Percentiles rank a stretch among this genome's conserved stretches.
Conservation (phyloP, 92 coral and sea anemone genomes). For the Siderastrea siderea region DNA sequence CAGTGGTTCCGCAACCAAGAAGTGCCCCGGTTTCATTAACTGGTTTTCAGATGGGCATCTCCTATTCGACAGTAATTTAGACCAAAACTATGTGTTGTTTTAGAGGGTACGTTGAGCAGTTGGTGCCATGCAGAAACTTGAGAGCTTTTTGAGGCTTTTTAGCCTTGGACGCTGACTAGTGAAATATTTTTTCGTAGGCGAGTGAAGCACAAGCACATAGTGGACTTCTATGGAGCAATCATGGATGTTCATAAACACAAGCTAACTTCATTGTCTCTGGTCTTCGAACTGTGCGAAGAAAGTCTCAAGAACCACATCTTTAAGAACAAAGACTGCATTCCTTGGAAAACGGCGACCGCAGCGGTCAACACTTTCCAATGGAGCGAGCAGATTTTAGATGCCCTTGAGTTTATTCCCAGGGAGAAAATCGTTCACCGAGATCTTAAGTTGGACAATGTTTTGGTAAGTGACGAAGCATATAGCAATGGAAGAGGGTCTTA, state of each 20-base stretch:
- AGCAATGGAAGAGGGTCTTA: background rate
- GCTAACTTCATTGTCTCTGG: constrained; percentile 16
- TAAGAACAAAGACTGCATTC: background rate
- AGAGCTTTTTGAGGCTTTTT: too few species aligned
- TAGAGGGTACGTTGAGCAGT: too few species aligned
- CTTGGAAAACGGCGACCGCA: constrained; percentile 30
- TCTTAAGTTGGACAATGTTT: constrained; percentile 38
- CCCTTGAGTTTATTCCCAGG: constrained; percentile 22
- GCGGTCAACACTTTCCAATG: constrained; percentile 3
- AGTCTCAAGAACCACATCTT: constrained; percentile 33
- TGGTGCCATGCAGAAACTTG: too few species aligned
- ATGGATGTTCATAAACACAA: constrained; percentile 3
- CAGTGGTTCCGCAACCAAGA: too few species aligned
- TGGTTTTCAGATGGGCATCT: too few species aligned
- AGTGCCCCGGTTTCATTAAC: too few species aligned
- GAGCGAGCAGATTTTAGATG: constrained; percentile 28
- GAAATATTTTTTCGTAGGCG: background rate
- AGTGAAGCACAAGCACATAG: constrained; percentile 27
- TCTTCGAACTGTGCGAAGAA: constrained; percentile 21
- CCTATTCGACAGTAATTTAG: too few species aligned
- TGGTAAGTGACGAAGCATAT: background rate
- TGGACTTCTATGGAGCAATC: constrained; percentile 18
- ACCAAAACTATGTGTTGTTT: too few species aligned
- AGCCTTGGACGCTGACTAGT: too few species aligned
- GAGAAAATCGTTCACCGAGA: constrained; percentile 27